Base-by-base conservation (phyloP, 2,888 invertebrate species). In the Eristalinus aeneus region DNA sequence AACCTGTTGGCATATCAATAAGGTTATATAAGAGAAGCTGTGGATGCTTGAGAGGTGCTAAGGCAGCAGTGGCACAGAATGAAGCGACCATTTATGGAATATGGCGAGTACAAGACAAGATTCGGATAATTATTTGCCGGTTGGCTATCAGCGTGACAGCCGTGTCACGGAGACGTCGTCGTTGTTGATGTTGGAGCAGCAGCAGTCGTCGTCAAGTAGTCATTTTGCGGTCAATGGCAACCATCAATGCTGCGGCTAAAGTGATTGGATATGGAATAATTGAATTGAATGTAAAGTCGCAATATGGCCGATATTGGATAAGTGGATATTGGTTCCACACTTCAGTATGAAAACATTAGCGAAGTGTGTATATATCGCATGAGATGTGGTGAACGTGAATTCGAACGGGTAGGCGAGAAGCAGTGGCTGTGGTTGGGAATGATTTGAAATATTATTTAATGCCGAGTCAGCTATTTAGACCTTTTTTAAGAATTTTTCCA, bases 181-280 rank as follows among this genome's bases (percentile, higher is more conserved):
- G 27, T 27, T 5, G 27, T 27, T 58, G 53, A 64, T 71, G 46
- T 83, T 73, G 20, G 69, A 68, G 69, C 46, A 58, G 36, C 22
- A 64, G 56, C 74, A 65, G 56, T 63, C 36, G 61, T 79, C 74
- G 65, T 65, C 79, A 65, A 75, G 80, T 75, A 67, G 39, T 75
- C 67, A 71, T 80, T 84, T 84, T 84, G 79, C 84, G 80, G 84
- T 84, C 84, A 84, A 84, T 84, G 84, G 71, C 84, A 80, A 84
- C 63, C 46, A 16, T 16, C 69, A 46, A 72, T 67, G 67, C 61
- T 75, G 46, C 63, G 69, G 39, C 65, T 71, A 46, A 74, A 84
- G 74, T 75, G 65, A 84, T 64, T 84, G 83, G 65, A 74, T 46
- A 63, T 54, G 53, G 54, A 63, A 36, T 76, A 65, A 74, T 56